These are phyloP conservation scores for Ceratosolen fusciceps DNA, from an alignment of 1,140 invertebrate species.

Conservation along the genomic window DNA sequence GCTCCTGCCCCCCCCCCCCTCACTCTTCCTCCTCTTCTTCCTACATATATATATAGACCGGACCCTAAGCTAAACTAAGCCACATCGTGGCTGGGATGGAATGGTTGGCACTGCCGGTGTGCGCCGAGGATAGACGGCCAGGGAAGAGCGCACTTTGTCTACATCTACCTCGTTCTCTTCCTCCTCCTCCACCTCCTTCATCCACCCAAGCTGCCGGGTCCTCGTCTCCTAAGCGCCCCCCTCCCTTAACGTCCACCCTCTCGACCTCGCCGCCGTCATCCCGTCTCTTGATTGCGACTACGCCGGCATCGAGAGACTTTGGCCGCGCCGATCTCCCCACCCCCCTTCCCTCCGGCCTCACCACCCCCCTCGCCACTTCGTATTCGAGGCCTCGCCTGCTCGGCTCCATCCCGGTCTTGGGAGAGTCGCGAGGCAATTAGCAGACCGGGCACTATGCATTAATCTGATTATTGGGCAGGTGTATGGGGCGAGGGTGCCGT, in stretches of 20 bases:
- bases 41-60: constrained; percentile 42
- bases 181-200: constrained; percentile 31
- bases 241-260: constrained; percentile 35
- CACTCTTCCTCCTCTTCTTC: too few species aligned
- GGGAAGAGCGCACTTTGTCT: constrained; percentile 22
- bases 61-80: constrained; percentile 68
- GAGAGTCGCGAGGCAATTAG: constrained; percentile 40
- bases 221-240: too few species aligned
- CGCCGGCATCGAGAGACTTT: constrained; percentile 48
- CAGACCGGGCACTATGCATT: constrained; percentile 9
- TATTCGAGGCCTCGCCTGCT: constrained; percentile 17
- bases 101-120: constrained; percentile 50
- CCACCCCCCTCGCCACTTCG: constrained; percentile 25
- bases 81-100: constrained; percentile 56
- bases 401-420: constrained; percentile 48
- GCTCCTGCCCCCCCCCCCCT: constrained; percentile 32
- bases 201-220: too few species aligned
- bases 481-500: neutral
- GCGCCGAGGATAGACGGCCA: constrained; percentile 40
- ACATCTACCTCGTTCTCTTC: constrained; percentile 28
- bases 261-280: constrained; percentile 29
- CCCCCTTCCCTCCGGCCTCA: neutral
- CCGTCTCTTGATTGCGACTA: constrained; percentile 30
- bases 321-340: neutral
- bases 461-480: constrained; percentile 31